Conservation (phyloP, 2,797 vertebrate species). For the Vespertilio murinus region DNA sequence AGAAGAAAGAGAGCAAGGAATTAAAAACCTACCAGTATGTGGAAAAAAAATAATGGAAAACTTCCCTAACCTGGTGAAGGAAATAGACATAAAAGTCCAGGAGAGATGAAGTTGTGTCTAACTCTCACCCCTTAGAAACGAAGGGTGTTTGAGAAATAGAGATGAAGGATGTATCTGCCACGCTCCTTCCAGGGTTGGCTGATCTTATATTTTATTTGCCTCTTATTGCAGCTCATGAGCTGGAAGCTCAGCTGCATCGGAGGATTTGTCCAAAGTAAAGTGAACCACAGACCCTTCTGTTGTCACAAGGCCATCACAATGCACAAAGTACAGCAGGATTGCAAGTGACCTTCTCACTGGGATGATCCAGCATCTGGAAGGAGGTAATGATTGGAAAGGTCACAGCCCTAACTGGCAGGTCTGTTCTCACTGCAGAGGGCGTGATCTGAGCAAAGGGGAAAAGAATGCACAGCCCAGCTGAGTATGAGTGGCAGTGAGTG, state of each 20-base stretch:
- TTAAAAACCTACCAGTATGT: not conserved
- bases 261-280: not conserved
- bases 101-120: not conserved
- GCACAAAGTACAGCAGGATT: not conserved
- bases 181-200: not conserved
- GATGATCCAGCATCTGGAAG: not conserved
- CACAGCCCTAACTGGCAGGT: constrained; percentile 5
- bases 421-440: not conserved
- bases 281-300: not conserved
- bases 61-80: not conserved
- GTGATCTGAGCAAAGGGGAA: not conserved
- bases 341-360: not conserved
- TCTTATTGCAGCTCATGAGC: not conserved
- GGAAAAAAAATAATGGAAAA: not conserved
- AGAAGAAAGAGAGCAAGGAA: not conserved
- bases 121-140: not conserved
- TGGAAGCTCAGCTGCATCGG: not conserved
- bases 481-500: not conserved
- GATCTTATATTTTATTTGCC: not conserved
- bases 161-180: not conserved
- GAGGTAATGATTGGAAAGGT: constrained; percentile 19
- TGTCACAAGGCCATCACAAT: not conserved
- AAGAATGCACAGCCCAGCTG: not conserved
- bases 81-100: not conserved
- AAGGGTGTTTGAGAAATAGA: not conserved